A percentile compares a stretch with the other conserved stretches of the same genome.
These are phyloP conservation scores for Ursus arctos DNA, from an alignment of 2,113 vertebrate species.

Conservation along the genomic window DNA sequence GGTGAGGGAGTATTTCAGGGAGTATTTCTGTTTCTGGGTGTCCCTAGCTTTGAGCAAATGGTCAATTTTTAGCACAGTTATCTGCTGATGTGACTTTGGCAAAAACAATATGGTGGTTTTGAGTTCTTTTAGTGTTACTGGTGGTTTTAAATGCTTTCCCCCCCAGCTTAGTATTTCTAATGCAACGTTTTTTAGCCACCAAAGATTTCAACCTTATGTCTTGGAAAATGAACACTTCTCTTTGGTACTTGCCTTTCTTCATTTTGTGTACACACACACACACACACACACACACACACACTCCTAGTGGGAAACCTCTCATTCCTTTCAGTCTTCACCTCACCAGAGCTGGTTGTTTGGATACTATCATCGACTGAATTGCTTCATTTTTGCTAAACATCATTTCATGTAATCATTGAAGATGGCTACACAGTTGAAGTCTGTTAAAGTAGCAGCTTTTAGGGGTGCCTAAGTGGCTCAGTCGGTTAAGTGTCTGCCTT, in stretches of 20 bases:
- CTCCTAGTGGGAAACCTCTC: neutral
- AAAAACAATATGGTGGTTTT: neutral
- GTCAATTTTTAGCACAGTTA: neutral
- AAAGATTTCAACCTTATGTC: neutral
- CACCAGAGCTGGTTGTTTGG: neutral
- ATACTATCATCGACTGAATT: neutral
- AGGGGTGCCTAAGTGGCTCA: too few species aligned
- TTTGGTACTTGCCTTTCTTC: neutral
- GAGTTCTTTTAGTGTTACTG: neutral
- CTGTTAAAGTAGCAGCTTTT: neutral
- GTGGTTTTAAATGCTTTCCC: neutral
- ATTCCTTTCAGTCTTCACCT: neutral
- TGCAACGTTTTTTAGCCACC: neutral
- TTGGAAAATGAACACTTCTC: neutral
- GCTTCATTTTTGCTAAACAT: slow-evolving; percentile 33
- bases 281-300: neutral
- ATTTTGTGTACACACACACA: neutral
- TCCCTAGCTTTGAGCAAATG: neutral
- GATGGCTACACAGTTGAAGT: neutral
- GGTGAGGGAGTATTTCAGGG: neutral
- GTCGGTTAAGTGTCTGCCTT: too few species aligned
- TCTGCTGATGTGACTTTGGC: neutral
- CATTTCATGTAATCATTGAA: neutral
- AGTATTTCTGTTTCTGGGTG: neutral
- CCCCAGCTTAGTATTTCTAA: neutral